Base-by-base conservation (phyloP, 2,113 vertebrate genomes). In the Leucosticte australis region DNA sequence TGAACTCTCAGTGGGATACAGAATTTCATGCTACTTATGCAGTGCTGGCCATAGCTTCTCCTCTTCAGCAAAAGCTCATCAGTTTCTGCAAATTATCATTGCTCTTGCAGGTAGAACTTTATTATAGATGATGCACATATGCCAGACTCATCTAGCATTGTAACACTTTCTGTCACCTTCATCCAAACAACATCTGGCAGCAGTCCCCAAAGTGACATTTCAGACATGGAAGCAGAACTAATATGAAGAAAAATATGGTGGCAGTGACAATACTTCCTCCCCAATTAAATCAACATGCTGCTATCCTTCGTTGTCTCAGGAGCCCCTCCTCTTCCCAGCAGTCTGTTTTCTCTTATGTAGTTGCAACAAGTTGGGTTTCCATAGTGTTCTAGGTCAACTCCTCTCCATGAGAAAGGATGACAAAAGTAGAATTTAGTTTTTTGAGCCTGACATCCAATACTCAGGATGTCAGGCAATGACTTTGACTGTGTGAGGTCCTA, bases 121-220 rank as follows among this genome's bases (percentile, higher is more conserved):
- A 93, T 95, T 95, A 94, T 87, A 95, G 86, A 91, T 94, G 94
- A 94, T 94, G 79, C 76, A 87, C 94, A 90, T 92, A 97, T 88
- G 95, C 95, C 94, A 97, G 81, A 46, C 86, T 96, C 94, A 92
- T 95, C 96, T 62, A 92, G 50, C 76, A 90, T 96, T 93, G 84
- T 83, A 95, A 92, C 71, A 64, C 52, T 94, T 95, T 90, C 92
- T 94, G 94, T 94, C 96, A 96, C 83, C 81, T 96, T 94, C 93
- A 87, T 87, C 86, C 84, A 95, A 96, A 97, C 87, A 96, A 95
- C 94, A 96, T 93, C 96, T 97, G 96, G 90, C 94, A 96, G 79
- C 84, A 87, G 76, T 87, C 93, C 91, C 90, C 90, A 90, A 74
- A 94, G 79, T 93, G 81, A 92, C 65, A 83, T 96, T 94, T 94